phyloP scores from a whole-genome alignment of 2,888 invertebrate genomes.

The Agonopterix heracliana region DNA sequence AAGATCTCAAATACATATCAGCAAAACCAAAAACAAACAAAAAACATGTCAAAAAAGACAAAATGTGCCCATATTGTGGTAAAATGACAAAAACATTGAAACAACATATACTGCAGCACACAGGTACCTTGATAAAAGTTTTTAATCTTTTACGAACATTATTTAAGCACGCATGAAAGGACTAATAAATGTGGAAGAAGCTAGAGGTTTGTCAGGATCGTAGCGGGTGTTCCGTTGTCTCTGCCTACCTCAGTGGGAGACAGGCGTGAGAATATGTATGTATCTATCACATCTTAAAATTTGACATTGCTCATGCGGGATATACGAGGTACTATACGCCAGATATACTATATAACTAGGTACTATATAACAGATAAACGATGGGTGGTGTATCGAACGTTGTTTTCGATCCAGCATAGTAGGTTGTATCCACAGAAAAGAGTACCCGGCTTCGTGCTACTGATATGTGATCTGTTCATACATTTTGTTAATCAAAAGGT shows the following conservation, averaged over 20 bases:
- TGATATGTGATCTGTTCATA: no score
- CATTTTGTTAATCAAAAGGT: no score
- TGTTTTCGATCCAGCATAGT: no score
- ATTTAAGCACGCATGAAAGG: neutral
- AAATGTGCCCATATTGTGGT: slow-evolving; percentile 50
- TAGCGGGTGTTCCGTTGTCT: no score
- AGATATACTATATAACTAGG: no score
- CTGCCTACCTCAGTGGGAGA: neutral
- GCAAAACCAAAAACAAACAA: slow-evolving; percentile 7
- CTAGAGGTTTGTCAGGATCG: no score
- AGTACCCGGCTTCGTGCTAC: no score
- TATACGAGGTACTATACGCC: no score
- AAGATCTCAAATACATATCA: slow-evolving; percentile 29
- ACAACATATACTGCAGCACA: slow-evolving; percentile 36
- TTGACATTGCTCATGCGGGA: neutral
- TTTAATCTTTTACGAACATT: neutral
- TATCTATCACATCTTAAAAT: neutral
- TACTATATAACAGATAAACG: no score
- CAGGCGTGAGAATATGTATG: neutral
- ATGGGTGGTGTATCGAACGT: no score
- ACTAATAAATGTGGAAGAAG: neutral
- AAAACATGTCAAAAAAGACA: slow-evolving; percentile 7
- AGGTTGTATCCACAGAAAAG: no score
- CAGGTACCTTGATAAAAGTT: slow-evolving; percentile 22
- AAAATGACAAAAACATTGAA: slow-evolving; percentile 30